A percentile compares a stretch with the other conserved stretches of the same genome.
Conservation (phyloP, 2,888 invertebrate species). For the Acrobasis suavella region DNA sequence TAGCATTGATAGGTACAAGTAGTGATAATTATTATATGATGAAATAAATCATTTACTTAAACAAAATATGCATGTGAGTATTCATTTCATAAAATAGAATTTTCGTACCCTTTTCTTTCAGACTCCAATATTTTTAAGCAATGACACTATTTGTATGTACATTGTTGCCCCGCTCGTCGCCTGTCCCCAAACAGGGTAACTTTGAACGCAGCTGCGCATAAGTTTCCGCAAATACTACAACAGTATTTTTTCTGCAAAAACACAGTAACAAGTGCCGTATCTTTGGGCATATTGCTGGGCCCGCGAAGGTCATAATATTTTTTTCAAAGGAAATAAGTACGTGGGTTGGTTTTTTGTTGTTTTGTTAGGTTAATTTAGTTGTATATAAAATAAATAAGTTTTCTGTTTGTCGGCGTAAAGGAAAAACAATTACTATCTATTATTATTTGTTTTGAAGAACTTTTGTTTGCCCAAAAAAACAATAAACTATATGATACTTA, state of each 20-base stretch:
- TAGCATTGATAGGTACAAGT: too few species aligned
- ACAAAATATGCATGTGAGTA: too few species aligned
- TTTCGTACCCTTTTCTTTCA: not conserved
- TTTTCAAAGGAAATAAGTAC: too few species aligned
- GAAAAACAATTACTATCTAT: too few species aligned
- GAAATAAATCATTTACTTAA: too few species aligned
- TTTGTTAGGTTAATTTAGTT: not conserved
- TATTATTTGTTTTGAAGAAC: too few species aligned
- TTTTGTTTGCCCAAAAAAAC: too few species aligned
- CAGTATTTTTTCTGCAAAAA: constrained; percentile 14
- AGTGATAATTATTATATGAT: too few species aligned
- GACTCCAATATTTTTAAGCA: not conserved
- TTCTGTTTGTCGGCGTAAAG: not conserved
- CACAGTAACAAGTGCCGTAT: constrained; percentile 10
- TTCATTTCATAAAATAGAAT: not conserved
- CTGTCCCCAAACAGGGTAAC: not conserved
- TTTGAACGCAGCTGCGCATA: constrained; percentile 6
- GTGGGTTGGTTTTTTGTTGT: not conserved
- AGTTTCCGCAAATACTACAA: not conserved
- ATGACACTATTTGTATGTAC: constrained; percentile 12
- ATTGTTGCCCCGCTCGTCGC: constrained; percentile 4
- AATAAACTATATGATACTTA: too few species aligned
- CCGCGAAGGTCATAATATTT: constrained; percentile 6
- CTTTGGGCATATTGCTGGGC: constrained; percentile 3
- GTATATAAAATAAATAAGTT: not conserved